phyloP scores from a whole-genome alignment of 2,888 invertebrate genomes.

The Macrophya annulata region DNA sequence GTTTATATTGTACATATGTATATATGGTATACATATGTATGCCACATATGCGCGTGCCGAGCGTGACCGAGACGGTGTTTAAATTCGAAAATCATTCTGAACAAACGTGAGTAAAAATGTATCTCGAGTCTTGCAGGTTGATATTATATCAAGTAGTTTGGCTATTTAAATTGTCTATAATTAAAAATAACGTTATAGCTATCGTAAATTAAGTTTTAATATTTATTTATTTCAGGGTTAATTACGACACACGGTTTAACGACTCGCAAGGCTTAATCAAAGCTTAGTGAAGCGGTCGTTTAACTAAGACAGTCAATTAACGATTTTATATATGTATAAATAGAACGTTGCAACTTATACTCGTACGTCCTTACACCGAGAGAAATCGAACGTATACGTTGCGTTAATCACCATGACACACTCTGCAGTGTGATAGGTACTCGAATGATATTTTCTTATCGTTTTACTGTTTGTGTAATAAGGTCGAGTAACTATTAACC shows the following conservation, averaged over 20 bases:
- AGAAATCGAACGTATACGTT: conserved; percentile 48
- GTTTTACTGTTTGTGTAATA: not conserved
- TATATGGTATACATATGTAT: not conserved
- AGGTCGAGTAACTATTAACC: not conserved
- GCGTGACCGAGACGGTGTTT: conserved; percentile 26
- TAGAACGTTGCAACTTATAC: not conserved
- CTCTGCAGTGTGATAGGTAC: not conserved
- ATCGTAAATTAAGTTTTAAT: not conserved
- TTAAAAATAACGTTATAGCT: not conserved
- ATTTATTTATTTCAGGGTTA: not conserved
- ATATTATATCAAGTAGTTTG: not conserved
- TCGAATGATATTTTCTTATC: conserved; percentile 40
- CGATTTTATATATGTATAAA: conserved; percentile 18
- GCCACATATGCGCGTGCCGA: not conserved
- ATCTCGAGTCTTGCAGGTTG: not conserved
- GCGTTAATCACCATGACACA: conserved; percentile 49
- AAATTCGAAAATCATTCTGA: conserved; percentile 1
- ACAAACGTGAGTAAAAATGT: not conserved
- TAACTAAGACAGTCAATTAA: conserved; percentile 16
- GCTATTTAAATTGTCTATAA: not conserved
- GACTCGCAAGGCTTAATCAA: conserved; percentile 5
- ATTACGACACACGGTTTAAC: conserved; percentile 9
- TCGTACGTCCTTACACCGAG: conserved; percentile 14
- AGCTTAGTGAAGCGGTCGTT: not conserved
- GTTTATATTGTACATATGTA: not conserved